Base-by-base conservation (phyloP, 2,113 vertebrate genomes). In the Syngnathoides biaculeatus region DNA sequence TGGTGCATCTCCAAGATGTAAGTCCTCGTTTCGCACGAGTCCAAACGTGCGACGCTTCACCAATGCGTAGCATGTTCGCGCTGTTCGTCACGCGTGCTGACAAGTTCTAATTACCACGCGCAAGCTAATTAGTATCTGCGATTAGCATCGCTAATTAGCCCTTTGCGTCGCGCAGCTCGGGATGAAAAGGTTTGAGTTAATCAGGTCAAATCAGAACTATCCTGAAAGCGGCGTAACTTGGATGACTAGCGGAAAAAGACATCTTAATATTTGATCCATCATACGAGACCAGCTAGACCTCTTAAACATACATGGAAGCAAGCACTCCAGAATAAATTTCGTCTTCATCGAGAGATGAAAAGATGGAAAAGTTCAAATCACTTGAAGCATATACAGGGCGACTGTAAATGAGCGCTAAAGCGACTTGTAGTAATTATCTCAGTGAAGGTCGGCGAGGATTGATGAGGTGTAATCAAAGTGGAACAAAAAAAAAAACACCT, bases 1-100 rank as follows among this genome's bases (percentile, higher is more conserved):
- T 95, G 74, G 90, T 98, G 67, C 91, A 93, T 38, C 90, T 98
- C 69, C 94, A 95, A 53, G 93, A 97, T 87, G 96, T 98, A 75
- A 86, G 92, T 83, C 35, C 14, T 5, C 4, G 15, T 11, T 17
- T 35, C 27, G 39, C 26, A 27, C 53, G 13, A 26, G 26, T 26
- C 11, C 1, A 19, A 19, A 1, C 35, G 20, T 57, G 17, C 27
- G 35, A 35, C 17, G 14, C 53, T 26, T 2, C 22, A 26, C 12
- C 12, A 15, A 17, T 27, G 1, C 6, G 35, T 39, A 19, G 30
- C 10, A 5, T 24, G 3, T 40, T 43, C 24, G 20, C 30, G 52
- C 13, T 12, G 3, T 27, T 43, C 26, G 15, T 48, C 53, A 20
- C 12, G 64, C n/a, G 2, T 53, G 42, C 22, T 65, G 48, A 65